Evolutionary conservation across 2,797 vertebrate genomes (phyloP).

Genomic region (Scyliorhinus canicula): DNA sequence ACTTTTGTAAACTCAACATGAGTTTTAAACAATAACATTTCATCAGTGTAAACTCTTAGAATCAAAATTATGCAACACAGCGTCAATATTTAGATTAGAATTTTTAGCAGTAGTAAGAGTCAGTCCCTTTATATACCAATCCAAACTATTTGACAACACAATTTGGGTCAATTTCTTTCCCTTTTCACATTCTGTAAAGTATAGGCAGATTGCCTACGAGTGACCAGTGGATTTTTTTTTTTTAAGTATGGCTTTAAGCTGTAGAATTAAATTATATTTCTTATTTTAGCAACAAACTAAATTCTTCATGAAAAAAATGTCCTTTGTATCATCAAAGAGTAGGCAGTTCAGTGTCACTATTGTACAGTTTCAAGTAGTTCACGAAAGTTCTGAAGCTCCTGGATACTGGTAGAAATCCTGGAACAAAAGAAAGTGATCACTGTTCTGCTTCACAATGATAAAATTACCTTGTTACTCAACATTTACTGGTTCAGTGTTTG

Average conservation of each 20-base stretch:
- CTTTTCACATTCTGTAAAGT: not conserved
- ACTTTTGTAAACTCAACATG: slow-evolving; percentile 23
- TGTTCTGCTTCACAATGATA: not conserved
- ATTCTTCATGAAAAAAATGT: not conserved
- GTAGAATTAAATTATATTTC: not conserved
- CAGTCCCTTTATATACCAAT: not conserved
- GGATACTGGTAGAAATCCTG: slow-evolving; percentile 83
- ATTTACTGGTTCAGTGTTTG: not conserved
- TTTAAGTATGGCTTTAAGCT: not conserved
- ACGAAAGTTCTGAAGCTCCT: slow-evolving; percentile 78
- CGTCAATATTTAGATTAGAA: not conserved
- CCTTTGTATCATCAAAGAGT: not conserved
- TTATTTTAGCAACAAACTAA: not conserved
- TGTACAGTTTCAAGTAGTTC: slow-evolving; percentile 59
- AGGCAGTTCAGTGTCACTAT: slow-evolving; percentile 46
- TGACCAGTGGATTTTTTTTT: not conserved
- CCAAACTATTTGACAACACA: not conserved
- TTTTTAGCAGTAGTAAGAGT: not conserved
- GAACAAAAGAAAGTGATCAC: slow-evolving; percentile 20
- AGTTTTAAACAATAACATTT: not conserved
- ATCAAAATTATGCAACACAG: slow-evolving; percentile 19
- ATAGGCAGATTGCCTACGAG: not conserved
- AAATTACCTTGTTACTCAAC: not conserved
- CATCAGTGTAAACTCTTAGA: not conserved
- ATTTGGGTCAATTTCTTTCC: not conserved